Evolutionary conservation across 2,888 invertebrate genomes (phyloP).

Genomic region (Lissocephala sabroskyi): DNA sequence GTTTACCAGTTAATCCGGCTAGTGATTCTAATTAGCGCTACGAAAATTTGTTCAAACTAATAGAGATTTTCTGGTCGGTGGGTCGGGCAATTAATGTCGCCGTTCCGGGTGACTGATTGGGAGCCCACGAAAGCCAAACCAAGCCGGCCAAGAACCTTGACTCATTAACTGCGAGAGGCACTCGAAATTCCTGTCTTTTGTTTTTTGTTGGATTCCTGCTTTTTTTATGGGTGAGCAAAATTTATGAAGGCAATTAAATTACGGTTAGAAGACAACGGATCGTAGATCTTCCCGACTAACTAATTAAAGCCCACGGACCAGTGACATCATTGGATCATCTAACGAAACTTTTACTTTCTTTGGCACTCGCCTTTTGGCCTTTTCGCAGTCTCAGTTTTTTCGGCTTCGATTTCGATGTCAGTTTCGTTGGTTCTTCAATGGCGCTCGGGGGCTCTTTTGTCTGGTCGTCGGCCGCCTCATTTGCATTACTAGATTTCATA

Average conservation of each 20-base stretch:
- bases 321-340: conserved; percentile 30
- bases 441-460: too few species aligned
- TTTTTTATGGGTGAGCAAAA: not conserved
- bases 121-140: too few species aligned
- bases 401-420: too few species aligned
- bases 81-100: not conserved
- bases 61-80: not conserved
- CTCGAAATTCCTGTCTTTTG: conserved; percentile 3
- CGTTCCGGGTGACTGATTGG: too few species aligned
- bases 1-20: conserved; percentile 37
- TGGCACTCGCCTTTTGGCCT: conserved; percentile 44
- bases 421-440: too few species aligned
- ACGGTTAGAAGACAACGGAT: not conserved
- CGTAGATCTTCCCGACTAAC: conserved; percentile 12
- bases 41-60: conserved; percentile 19
- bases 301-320: conserved; percentile 10
- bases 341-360: conserved; percentile 48
- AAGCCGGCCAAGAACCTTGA: too few species aligned
- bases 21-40: conserved; percentile 40
- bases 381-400: too few species aligned
- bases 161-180: not conserved
- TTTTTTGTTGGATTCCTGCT: too few species aligned
- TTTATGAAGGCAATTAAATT: not conserved
- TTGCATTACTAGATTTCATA: too few species aligned
- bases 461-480: too few species aligned